These are phyloP conservation scores for Acromyrmex echinatior DNA, from an alignment of 1,140 invertebrate species.

Conservation along the genomic window DNA sequence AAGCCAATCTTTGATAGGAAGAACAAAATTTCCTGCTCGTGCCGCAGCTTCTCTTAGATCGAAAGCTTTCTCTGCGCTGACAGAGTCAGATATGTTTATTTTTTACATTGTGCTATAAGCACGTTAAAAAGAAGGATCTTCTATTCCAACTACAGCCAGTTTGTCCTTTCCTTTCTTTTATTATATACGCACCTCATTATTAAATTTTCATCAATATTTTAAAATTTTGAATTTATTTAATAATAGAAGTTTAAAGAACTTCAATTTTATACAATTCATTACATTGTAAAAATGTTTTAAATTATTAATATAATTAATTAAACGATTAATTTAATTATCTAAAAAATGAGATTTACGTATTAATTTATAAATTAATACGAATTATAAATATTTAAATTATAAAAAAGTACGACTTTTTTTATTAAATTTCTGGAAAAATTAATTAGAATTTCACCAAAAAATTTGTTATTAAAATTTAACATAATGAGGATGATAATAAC, in stretches of 20 bases:
- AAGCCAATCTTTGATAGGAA: constrained; percentile 56
- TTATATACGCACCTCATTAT: neutral
- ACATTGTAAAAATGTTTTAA: neutral
- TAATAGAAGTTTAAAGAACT: neutral
- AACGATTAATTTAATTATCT: too few relatives aligned
- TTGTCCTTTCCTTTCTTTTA: neutral
- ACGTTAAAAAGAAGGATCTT: neutral
- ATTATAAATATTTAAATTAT: neutral
- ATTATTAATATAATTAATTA: neutral
- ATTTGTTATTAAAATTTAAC: constrained; percentile 4
- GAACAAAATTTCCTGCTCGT: constrained; percentile 54
- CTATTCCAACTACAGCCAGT: neutral
- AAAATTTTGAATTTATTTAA: constrained; percentile 4
- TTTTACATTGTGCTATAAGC: neutral
- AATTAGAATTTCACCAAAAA: neutral
- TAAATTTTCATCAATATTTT: neutral
- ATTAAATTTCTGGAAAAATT: neutral
- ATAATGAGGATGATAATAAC: neutral
- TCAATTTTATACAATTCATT: neutral
- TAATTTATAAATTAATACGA: too few relatives aligned
- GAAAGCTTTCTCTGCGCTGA: neutral
- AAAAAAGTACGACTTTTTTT: neutral
- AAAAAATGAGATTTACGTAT: too few relatives aligned
- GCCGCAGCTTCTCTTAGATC: constrained; percentile 24
- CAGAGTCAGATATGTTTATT: constrained; percentile 30